Conservation (phyloP, 2,797 vertebrate genomes). For the Clarias platycephalus region DNA sequence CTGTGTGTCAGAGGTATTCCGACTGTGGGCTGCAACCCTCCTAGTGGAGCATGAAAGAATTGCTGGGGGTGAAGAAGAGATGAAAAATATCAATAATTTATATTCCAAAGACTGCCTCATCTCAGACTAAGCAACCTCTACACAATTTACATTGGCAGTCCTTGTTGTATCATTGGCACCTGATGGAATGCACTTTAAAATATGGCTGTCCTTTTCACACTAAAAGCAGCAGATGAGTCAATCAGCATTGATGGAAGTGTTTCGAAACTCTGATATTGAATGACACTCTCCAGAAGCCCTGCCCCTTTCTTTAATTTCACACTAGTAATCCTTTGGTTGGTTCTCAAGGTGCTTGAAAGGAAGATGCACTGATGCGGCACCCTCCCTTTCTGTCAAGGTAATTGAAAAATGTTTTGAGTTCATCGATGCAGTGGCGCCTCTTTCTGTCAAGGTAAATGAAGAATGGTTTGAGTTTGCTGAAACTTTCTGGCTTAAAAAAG, state of each 20-base stretch:
- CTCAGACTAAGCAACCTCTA: not conserved
- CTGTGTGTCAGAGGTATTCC: conserved; percentile 2
- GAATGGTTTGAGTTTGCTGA: not conserved
- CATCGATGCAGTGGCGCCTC: not conserved
- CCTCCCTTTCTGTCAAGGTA: not conserved
- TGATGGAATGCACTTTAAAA: not conserved
- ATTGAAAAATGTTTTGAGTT: conserved; percentile 22
- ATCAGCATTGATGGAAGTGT: not conserved
- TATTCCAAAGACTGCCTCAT: not conserved
- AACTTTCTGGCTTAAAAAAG: not conserved
- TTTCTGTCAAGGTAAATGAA: conserved; percentile 13
- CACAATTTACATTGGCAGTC: not conserved
- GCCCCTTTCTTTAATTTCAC: not conserved
- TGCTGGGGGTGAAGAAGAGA: not conserved
- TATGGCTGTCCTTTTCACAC: not conserved
- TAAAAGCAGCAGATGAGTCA: not conserved
- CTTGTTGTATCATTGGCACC: not conserved
- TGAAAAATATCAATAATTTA: not conserved
- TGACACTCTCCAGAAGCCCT: not conserved
- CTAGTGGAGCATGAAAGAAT: conserved; percentile 4
- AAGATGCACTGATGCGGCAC: conserved; percentile 5
- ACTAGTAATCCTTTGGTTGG: not conserved
- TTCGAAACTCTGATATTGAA: not conserved
- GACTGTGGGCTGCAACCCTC: not conserved
- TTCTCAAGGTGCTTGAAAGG: not conserved